These are phyloP conservation scores for Pavo muticus DNA, from an alignment of 2,113 vertebrate genomes.

Conservation along the genomic window DNA sequence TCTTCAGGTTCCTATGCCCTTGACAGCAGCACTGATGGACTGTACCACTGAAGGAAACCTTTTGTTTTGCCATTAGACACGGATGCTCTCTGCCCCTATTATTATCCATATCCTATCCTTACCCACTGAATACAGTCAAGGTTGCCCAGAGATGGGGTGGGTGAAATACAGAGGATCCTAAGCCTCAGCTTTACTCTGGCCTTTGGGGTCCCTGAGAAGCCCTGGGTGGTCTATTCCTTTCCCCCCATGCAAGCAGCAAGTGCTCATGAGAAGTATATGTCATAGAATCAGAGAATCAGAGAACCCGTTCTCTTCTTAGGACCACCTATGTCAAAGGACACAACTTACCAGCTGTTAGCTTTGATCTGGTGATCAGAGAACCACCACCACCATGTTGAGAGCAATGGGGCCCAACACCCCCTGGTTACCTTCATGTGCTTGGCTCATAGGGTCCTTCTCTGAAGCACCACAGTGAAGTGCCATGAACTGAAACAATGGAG, in stretches of 20 bases:
- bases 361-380: background rate
- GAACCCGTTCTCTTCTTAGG: background rate
- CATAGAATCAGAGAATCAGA: too few species aligned
- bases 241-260: accelerated
- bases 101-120: too few species aligned
- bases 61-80: background rate
- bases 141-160: background rate
- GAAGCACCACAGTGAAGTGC: accelerated
- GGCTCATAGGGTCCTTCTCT: background rate
- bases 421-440: background rate
- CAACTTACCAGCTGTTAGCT: background rate
- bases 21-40: background rate
- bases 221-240: background rate
- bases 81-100: accelerated
- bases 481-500: background rate
- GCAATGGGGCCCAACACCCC: background rate
- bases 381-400: background rate
- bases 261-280: accelerated
- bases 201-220: background rate
- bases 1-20: background rate
- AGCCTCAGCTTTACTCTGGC: background rate
- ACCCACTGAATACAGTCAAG: background rate
- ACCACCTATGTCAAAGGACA: background rate
- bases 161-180: background rate
- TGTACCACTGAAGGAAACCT: background rate